Percentiles rank a stretch among this genome's conserved stretches.
Evolutionary conservation across 2,888 invertebrate species (phyloP).

Genomic region (Germaria angustata): DNA sequence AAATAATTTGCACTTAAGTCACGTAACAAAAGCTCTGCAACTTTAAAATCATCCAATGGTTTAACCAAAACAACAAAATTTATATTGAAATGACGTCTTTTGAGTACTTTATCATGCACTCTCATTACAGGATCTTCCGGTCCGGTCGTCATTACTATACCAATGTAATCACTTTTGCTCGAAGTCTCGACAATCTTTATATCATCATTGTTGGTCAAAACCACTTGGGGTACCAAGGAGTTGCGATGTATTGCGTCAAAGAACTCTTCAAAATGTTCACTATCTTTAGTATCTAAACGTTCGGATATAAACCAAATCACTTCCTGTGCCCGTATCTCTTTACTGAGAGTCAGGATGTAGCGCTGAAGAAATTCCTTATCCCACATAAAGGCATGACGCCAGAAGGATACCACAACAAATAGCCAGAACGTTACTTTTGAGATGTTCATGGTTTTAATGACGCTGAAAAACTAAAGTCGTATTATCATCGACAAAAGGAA

Average conservation of each 20-base stretch:
- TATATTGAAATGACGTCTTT: background rate
- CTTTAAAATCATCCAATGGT: conserved; percentile 30
- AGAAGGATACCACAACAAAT: background rate
- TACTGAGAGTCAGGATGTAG: background rate
- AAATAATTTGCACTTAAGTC: conserved; percentile 68
- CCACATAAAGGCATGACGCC: background rate
- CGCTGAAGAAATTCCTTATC: conserved; percentile 15
- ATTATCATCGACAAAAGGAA: no score
- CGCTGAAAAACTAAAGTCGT: background rate
- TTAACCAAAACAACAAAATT: conserved; percentile 57
- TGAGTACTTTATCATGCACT: background rate
- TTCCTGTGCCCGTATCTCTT: background rate
- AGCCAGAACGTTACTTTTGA: conserved; percentile 1
- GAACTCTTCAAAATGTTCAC: conserved; percentile 22
- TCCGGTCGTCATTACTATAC: conserved; percentile 71
- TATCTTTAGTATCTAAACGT: background rate
- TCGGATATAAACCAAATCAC: conserved; percentile 47
- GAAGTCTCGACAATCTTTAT: background rate
- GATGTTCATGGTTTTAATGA: conserved; percentile 18
- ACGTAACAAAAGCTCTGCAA: conserved; percentile 17
- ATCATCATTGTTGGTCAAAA: background rate
- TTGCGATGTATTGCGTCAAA: conserved; percentile 18
- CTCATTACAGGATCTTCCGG: conserved; percentile 67
- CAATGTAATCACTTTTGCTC: conserved; percentile 67
- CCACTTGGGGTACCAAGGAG: conserved; percentile 1